phyloP scores from a whole-genome alignment of 2,113 vertebrate species.

The Malurus melanocephalus region DNA sequence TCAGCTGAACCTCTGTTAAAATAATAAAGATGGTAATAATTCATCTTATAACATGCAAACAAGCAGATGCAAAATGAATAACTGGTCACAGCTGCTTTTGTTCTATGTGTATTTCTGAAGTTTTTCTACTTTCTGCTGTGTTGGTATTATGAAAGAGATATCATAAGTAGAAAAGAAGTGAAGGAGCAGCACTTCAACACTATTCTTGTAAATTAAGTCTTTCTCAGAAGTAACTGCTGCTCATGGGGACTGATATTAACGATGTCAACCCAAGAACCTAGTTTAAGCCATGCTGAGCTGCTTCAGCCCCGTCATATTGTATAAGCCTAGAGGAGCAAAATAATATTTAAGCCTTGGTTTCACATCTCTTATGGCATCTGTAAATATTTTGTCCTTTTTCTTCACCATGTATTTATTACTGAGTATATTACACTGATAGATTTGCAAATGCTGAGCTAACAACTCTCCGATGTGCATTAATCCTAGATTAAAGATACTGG shows the following conservation, averaged over 20 bases:
- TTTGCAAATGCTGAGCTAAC: neutral
- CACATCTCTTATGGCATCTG: neutral
- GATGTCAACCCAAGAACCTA: neutral
- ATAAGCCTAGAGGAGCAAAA: neutral
- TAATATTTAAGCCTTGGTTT: neutral
- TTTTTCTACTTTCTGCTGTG: neutral
- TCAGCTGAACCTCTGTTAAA: conserved; percentile 1
- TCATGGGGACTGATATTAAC: neutral
- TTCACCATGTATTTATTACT: neutral
- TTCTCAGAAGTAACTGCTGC: neutral
- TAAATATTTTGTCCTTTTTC: neutral
- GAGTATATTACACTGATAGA: neutral
- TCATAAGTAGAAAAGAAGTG: neutral
- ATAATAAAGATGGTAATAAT: neutral
- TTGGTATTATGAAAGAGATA: neutral
- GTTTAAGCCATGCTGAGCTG: neutral
- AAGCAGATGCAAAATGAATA: neutral
- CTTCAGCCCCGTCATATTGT: neutral
- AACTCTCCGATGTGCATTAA: neutral
- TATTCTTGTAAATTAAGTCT: neutral
- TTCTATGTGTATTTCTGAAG: neutral
- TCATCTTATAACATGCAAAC: neutral
- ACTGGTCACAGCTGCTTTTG: neutral
- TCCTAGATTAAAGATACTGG: neutral
- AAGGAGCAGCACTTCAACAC: neutral